These are phyloP conservation scores for Mesochorus sp. DNA, from an alignment of 2,888 invertebrate genomes.

Conservation along the genomic window DNA sequence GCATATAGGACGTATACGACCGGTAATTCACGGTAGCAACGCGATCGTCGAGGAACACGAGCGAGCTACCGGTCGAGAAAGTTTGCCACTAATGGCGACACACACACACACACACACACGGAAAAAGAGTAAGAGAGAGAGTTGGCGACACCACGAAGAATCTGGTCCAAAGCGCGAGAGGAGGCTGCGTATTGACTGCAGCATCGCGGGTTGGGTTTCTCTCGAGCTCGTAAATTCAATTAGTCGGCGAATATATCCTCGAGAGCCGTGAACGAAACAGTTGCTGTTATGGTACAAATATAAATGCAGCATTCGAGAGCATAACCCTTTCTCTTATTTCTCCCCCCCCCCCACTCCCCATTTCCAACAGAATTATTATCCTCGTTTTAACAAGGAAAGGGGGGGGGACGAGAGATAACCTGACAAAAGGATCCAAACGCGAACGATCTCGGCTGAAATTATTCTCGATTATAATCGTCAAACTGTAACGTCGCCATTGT, in stretches of 20 bases:
- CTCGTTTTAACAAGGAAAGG: too few relatives aligned
- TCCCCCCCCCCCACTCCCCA: slow-evolving; percentile 3
- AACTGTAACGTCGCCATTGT: too few relatives aligned
- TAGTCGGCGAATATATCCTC: slow-evolving; percentile 77
- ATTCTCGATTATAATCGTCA: too few relatives aligned
- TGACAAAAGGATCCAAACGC: too few relatives aligned
- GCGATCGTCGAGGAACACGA: slow-evolving; percentile 68
- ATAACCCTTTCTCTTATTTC: slow-evolving; percentile 37
- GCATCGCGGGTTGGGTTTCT: slow-evolving; percentile 28
- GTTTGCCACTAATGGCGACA: slow-evolving; percentile 74
- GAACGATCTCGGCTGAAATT: too few relatives aligned
- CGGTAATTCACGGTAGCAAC: slow-evolving; percentile 64
- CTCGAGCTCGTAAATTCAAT: slow-evolving; percentile 79
- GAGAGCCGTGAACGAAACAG: slow-evolving; percentile 65
- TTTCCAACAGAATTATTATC: not conserved
- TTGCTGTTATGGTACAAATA: slow-evolving; percentile 46
- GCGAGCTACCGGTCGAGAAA: slow-evolving; percentile 65
- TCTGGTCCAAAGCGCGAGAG: slow-evolving; percentile 73
- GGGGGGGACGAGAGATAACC: too few relatives aligned
- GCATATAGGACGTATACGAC: slow-evolving; percentile 16
- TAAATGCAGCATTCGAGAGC: slow-evolving; percentile 41
- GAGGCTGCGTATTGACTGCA: slow-evolving; percentile 58
- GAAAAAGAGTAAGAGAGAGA: not conserved
- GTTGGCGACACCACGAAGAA: slow-evolving; percentile 61
- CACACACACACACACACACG: slow-evolving; percentile 63